These are phyloP conservation scores for Mimumesa dahlbomi DNA, from an alignment of 2,888 invertebrate species.

Conservation along the genomic window DNA sequence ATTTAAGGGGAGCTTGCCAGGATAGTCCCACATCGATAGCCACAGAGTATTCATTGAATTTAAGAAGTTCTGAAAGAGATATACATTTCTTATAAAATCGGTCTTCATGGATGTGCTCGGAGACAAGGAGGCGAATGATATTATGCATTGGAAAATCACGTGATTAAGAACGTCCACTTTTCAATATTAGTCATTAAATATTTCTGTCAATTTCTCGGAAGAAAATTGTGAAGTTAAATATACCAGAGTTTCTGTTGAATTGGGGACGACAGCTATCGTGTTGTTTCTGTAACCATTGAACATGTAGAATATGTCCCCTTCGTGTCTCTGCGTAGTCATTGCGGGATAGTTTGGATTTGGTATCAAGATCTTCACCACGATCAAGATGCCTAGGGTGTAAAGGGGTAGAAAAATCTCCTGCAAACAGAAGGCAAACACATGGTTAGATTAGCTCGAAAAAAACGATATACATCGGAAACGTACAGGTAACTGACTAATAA, in stretches of 20 bases:
- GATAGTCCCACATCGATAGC: constrained; percentile 81
- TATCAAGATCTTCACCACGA: constrained; percentile 87
- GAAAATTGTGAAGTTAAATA: no score
- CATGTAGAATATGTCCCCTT: constrained; percentile 82
- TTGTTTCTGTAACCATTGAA: constrained; percentile 83
- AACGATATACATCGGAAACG: no score
- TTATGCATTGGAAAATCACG: no score
- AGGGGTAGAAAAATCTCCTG: constrained; percentile 91
- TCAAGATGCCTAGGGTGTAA: constrained; percentile 88
- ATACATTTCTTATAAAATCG: no score
- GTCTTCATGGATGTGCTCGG: no score
- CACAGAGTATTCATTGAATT: constrained; percentile 85
- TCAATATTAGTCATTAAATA: no score
- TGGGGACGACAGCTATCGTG: constrained; percentile 87
- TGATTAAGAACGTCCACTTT: no score
- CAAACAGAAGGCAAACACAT: constrained; percentile 30
- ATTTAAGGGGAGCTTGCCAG: constrained; percentile 83
- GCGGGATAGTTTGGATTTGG: constrained; percentile 90
- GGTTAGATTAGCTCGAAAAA: background rate
- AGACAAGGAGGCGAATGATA: no score
- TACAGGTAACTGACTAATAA: constrained; percentile 9
- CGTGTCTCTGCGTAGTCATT: constrained; percentile 84
- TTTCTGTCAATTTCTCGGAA: no score
- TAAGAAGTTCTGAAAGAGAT: constrained; percentile 81
- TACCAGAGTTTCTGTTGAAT: constrained; percentile 82